Evolutionary conservation across 2,888 invertebrate species (phyloP).

Genomic region (Panopea generosa): DNA sequence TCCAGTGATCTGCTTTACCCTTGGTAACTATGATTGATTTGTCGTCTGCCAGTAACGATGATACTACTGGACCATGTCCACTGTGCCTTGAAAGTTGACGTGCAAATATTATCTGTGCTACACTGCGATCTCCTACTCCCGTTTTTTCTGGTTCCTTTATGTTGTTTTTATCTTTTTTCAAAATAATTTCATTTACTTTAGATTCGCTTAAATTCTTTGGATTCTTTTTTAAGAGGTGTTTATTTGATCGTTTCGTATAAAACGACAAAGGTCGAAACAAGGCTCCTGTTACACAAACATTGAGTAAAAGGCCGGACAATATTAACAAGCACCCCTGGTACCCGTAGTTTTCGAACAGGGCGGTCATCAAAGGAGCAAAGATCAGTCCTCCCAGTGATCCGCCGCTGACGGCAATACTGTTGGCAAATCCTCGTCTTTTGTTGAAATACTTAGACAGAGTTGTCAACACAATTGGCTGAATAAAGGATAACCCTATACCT

Average conservation of each 20-base stretch:
- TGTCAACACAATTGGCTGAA: conserved; percentile 27
- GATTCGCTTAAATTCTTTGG: too few species aligned
- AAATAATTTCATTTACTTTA: too few species aligned
- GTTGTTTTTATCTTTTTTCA: too few species aligned
- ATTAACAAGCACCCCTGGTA: conserved; percentile 40
- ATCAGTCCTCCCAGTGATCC: conserved; percentile 35
- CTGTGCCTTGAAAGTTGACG: too few species aligned
- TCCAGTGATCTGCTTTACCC: too few species aligned
- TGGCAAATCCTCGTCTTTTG: conserved; percentile 42
- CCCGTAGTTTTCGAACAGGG: conserved; percentile 23
- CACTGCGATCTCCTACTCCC: too few species aligned
- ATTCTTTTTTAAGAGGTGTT: too few species aligned
- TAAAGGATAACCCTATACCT: conserved; percentile 29
- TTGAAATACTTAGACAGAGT: conserved; percentile 35
- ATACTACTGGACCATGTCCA: too few species aligned
- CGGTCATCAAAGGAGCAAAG: conserved; percentile 31
- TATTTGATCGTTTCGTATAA: conserved; percentile 8
- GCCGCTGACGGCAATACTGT: conserved; percentile 41
- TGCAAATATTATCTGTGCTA: too few species aligned
- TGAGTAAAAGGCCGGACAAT: conserved; percentile 10
- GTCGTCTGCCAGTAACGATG: too few species aligned
- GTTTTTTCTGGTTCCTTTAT: too few species aligned
- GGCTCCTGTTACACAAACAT: conserved; percentile 22
- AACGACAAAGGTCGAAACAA: conserved; percentile 23
- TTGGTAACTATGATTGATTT: too few species aligned